These are phyloP conservation scores for Microplitis demolitor DNA, from an alignment of 1,140 invertebrate species.

Conservation along the genomic window DNA sequence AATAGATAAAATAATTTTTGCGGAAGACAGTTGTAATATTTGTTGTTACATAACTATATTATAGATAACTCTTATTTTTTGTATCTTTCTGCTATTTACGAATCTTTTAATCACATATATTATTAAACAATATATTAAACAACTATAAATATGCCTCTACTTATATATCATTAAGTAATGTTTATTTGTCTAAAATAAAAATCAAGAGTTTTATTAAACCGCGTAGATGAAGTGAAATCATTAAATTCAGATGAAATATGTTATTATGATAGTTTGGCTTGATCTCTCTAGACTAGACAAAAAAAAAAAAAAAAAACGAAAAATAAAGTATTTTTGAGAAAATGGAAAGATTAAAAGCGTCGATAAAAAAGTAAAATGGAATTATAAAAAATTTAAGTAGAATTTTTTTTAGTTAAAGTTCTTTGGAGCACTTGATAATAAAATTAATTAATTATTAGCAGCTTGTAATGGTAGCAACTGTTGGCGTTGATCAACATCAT, in stretches of 20 bases:
- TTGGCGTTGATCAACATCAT: constrained; percentile 66
- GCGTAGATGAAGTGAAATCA: background rate
- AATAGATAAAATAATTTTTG: constrained; percentile 14
- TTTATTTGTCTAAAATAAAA: background rate
- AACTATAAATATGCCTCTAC: background rate
- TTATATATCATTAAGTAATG: background rate
- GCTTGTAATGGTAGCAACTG: constrained; percentile 63
- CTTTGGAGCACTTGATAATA: constrained; percentile 12
- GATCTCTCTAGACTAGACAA: constrained; percentile 56
- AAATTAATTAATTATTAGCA: constrained; percentile 66
- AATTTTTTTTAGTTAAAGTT: background rate
- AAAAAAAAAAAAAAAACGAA: constrained; percentile 32
- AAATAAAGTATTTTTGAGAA: background rate
- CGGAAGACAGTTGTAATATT: constrained; percentile 52
- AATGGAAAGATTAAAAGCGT: background rate
- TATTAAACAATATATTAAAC: background rate
- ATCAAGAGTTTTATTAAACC: background rate
- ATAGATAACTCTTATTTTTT: background rate
- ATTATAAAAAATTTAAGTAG: background rate
- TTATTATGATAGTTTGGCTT: constrained; percentile 37
- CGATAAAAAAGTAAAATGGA: background rate
- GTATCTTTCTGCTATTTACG: background rate
- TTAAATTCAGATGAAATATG: background rate
- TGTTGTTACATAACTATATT: constrained; percentile 34
- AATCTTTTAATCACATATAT: background rate